Percentiles rank a stretch among this genome's conserved stretches.
These are phyloP conservation scores for Harpagifer antarcticus DNA, from an alignment of 2,797 vertebrate species.

Conservation along the genomic window DNA sequence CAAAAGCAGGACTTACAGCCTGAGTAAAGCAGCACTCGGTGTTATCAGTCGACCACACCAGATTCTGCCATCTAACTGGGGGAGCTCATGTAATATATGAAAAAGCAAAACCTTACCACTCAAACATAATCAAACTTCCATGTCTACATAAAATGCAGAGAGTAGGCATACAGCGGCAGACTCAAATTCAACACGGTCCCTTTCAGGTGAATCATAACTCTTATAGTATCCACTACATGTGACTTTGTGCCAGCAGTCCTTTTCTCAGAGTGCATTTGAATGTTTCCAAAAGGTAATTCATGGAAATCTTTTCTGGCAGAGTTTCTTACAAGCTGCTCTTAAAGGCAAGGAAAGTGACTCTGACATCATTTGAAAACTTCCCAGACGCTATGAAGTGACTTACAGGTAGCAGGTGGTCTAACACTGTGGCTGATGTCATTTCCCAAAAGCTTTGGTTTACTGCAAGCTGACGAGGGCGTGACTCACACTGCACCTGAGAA, in stretches of 20 bases:
- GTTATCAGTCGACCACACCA: background rate
- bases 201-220: slow-evolving; percentile 3
- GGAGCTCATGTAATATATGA: slow-evolving; percentile 7
- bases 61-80: slow-evolving; percentile 6
- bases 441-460: slow-evolving; percentile 22
- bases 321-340: background rate
- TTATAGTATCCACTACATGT: background rate
- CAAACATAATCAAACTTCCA: slow-evolving; percentile 22
- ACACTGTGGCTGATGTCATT: slow-evolving; percentile 24
- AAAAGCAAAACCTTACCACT: slow-evolving; percentile 16
- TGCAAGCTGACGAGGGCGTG: slow-evolving; percentile 26
- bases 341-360: background rate
- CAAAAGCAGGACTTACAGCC: slow-evolving; percentile 3
- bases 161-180: background rate
- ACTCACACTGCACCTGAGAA: slow-evolving; percentile 31
- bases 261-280: background rate
- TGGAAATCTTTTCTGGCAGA: background rate
- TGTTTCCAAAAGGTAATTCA: background rate
- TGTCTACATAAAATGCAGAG: slow-evolving; percentile 17
- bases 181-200: background rate
- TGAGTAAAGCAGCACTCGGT: background rate
- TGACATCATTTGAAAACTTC: slow-evolving; percentile 16
- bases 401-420: slow-evolving; percentile 20
- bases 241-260: background rate
- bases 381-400: slow-evolving; percentile 4